Evolutionary conservation across 2,797 vertebrate species (phyloP), one percentile per base, ranked within the genome.

Genomic region (Parambassis ranga): DNA sequence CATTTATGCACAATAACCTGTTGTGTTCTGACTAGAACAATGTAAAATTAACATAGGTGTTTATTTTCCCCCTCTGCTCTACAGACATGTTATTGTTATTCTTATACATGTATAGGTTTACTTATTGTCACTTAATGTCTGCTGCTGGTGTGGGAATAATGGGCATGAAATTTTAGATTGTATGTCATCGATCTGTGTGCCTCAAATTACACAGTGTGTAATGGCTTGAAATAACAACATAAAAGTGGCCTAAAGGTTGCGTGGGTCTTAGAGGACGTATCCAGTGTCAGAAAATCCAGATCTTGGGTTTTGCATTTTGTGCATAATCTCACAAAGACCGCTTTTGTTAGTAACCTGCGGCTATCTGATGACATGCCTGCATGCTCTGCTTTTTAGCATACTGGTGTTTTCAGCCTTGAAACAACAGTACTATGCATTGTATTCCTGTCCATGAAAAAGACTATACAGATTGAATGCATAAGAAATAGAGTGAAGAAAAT

Each of bases 341-440:
- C 39, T n/a, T 68, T 33, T 38, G 20, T 48, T n/a, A n/a, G 33
- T 30, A 53, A 57, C 44, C 41, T 55, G 36, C 7, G 9, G 44
- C n/a, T 22, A 57, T 51, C 15, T 47, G 50, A 71, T 36, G 26
- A 43, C 60, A 39, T 8, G 0, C 4, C 31, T 26, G 8, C 10
- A 56, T 60, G 27, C 27, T 41, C 16, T 49, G 49, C 8, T 36
- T 51, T 56, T 51, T 42, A 41, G 3, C 11, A 6, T 20, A 44
- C 10, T 35, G 9, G 44, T 32, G 16, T 65, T 55, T 22, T n/a
- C n/a, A 62, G 65, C 73, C 67, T 82, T 75, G 61, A 70, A 72
- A 57, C 8, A 3, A 39, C 30, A 50, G n/a, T 10, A 19, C 49
- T 49, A 28, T 77, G 18, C 23, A 31, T 57, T 22, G 57, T 19